Base-by-base conservation (phyloP, 2,797 vertebrate genomes). In the Kryptopterus vitreolus region DNA sequence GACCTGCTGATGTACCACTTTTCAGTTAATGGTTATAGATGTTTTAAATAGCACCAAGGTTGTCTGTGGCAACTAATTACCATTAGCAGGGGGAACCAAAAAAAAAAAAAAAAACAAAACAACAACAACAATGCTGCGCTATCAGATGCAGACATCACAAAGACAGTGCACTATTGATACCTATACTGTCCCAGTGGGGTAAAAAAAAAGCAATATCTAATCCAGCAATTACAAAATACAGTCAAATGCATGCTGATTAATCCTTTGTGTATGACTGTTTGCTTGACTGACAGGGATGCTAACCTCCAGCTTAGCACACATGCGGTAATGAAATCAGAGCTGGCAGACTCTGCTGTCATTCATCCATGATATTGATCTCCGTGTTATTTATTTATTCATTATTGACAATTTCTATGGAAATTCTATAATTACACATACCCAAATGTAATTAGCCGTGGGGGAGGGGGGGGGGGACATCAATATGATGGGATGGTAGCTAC, bases 401-500 rank as follows among this genome's bases (percentile, higher is more conserved):
- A 43, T 43, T 43, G 38, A 7, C 1, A 11, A 50, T 70, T 29
- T 29, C 12, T 66, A 43, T 52, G 16, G 18, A 22, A 24, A 59
- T 77, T 81, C 33, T 53, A 8, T 76, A 75, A 38, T 66, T 20
- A 46, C 58, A 31, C 52, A 24, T 58, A 52, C 57, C 16, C 33
- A 77, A 48, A 69, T 29, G 13, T 69, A 52, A 31, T 70, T 29
- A 31, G 43, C 8, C 8, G 24, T 15, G 38, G 11, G 29, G 70
- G 78, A 74, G 77, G 73, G 81, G 84, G 83, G 81, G 84, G n/a
- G n/a, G n/a, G n/a, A 43, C 73, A 35, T 22, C 11, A 46, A 84
- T 26, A 1, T 50, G 38, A 43, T 43, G 8, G 10, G 38, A 43
- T 43, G 6, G 7, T 43, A 43, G 6, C 8, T 43, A 10, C 38